A percentile compares a stretch with the other conserved stretches of the same genome.
phyloP scores from a whole-genome alignment of 2,113 vertebrate species.

The Cheilinus undulatus region DNA sequence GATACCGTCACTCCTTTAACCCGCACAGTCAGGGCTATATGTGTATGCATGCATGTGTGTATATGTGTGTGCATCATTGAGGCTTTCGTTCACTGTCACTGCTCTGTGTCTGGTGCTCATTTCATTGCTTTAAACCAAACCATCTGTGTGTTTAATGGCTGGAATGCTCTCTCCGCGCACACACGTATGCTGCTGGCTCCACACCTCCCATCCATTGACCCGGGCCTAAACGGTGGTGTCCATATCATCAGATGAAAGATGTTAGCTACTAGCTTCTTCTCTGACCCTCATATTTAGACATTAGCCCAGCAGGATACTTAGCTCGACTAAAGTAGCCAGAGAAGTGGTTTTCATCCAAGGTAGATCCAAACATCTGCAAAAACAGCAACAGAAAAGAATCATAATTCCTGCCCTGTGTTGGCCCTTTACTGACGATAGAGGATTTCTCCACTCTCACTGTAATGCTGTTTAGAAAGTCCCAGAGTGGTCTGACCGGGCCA shows the following conservation, averaged over 20 bases:
- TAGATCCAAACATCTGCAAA: conserved; percentile 35
- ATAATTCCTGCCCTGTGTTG: conserved; percentile 26
- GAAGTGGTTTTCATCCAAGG: conserved; percentile 10
- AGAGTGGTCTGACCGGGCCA: conserved; percentile 39
- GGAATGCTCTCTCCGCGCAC: conserved; percentile 64
- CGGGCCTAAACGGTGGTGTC: conserved; percentile 72
- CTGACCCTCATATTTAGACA: conserved; percentile 53
- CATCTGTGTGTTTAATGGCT: conserved; percentile 74
- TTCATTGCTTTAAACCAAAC: conserved; percentile 79
- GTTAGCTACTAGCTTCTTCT: conserved; percentile 68
- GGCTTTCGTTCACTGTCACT: conserved; percentile 75
- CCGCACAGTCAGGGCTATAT: conserved; percentile 40
- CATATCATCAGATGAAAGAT: conserved; percentile 75
- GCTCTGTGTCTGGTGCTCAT: conserved; percentile 77
- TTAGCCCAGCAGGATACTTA: conserved; percentile 44
- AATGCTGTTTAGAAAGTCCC: conserved; percentile 37
- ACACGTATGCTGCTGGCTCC: conserved; percentile 43
- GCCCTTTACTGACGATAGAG: conserved; percentile 15
- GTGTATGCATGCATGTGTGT: conserved; percentile 25
- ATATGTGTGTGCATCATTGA: conserved; percentile 60
- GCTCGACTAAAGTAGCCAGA: conserved; percentile 8
- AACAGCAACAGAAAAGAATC: conserved; percentile 13
- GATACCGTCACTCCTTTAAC: conserved; percentile 79
- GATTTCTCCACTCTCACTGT: conserved; percentile 14
- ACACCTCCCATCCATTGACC: conserved; percentile 71